Percentiles rank a stretch among this genome's conserved stretches.
Conservation (phyloP, 2,113 vertebrate species). For the Columbina picui region DNA sequence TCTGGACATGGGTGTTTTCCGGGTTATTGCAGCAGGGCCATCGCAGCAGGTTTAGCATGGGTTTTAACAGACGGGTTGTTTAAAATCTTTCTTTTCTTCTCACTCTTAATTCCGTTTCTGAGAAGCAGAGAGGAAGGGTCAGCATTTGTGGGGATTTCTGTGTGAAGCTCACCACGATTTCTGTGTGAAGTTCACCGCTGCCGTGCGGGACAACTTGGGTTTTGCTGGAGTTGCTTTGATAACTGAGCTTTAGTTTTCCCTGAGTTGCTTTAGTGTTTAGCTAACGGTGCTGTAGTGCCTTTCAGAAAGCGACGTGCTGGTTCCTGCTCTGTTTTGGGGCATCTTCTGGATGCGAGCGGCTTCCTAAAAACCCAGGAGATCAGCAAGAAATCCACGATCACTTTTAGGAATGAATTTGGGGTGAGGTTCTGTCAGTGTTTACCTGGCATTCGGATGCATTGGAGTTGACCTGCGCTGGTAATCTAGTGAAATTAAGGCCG, state of each 20-base stretch:
- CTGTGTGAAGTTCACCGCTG: not conserved
- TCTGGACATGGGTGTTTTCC: not conserved
- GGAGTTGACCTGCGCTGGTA: not conserved
- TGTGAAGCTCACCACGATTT: not conserved
- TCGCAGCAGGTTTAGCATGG: not conserved
- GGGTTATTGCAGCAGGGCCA: not conserved
- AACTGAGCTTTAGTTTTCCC: not conserved
- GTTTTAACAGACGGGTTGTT: not conserved
- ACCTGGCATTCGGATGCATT: fast-evolving
- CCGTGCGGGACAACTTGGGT: fast-evolving
- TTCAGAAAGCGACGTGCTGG: not conserved
- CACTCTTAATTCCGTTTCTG: not conserved
- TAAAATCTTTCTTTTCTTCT: not conserved
- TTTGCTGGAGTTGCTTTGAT: not conserved
- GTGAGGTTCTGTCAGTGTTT: not conserved
- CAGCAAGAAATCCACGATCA: not conserved
- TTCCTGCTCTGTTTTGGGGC: not conserved
- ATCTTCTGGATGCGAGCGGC: not conserved
- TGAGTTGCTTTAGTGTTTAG: not conserved
- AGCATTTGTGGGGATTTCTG: not conserved
- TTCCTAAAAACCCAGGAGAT: not conserved
- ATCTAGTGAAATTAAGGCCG: not conserved
- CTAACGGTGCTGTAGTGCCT: not conserved
- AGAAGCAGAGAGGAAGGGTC: not conserved
- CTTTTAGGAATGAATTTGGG: fast-evolving